These are phyloP conservation scores for Apis mellifera DNA, from an alignment of 1,140 invertebrate genomes.

Conservation along the genomic window DNA sequence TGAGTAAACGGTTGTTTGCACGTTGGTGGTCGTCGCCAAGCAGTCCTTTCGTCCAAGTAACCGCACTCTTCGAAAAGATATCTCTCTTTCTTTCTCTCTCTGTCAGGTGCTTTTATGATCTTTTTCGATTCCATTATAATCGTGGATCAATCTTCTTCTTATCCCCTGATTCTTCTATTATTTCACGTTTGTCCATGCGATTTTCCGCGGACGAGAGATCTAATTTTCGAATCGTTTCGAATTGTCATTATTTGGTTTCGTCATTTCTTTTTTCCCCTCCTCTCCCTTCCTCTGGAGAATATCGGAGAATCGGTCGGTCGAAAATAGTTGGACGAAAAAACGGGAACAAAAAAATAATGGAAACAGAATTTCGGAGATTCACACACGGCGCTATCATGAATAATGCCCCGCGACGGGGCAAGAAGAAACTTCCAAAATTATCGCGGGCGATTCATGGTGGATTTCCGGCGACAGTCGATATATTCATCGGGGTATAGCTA, in stretches of 20 bases:
- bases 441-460: not conserved
- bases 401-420: not conserved
- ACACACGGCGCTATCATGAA: not conserved
- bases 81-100: not conserved
- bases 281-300: too few species aligned
- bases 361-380: not conserved
- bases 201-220: not conserved
- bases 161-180: not conserved
- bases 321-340: not conserved
- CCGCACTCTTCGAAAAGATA: not conserved
- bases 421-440: not conserved
- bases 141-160: not conserved
- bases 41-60: not conserved
- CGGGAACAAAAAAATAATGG: too few species aligned
- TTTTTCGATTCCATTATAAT: not conserved
- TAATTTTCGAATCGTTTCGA: not conserved
- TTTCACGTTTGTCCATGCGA: not conserved
- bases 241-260: not conserved
- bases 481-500: not conserved
- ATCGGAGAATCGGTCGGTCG: too few species aligned
- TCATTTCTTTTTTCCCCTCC: not conserved
- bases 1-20: slow-evolving; percentile 43
- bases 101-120: not conserved
- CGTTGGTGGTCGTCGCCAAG: not conserved
- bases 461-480: not conserved